These are phyloP conservation scores for Drosophila aff. DNA, from an alignment of 1,140 invertebrate genomes.

Conservation along the genomic window DNA sequence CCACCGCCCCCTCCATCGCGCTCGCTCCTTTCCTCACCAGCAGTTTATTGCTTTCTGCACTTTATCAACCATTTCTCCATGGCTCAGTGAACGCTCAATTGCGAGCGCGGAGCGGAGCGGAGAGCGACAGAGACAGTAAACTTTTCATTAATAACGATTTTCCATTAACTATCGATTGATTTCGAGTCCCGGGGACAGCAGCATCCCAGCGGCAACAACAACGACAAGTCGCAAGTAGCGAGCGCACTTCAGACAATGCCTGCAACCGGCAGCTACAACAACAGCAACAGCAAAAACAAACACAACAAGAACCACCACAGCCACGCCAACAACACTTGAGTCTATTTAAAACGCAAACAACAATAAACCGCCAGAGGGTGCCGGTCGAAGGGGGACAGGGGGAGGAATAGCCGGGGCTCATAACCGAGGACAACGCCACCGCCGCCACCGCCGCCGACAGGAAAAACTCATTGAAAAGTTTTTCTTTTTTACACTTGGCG, in stretches of 20 bases:
- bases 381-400: not conserved
- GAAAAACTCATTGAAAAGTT: slow-evolving; percentile 85
- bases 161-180: slow-evolving; percentile 85
- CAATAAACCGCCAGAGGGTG: slow-evolving; percentile 63
- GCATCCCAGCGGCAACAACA: slow-evolving; percentile 60
- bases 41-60: slow-evolving; percentile 69
- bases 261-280: slow-evolving; percentile 65
- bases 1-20: not conserved
- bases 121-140: slow-evolving; percentile 44
- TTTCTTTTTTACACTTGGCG: slow-evolving; percentile 81
- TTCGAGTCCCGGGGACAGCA: slow-evolving; percentile 70
- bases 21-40: slow-evolving; percentile 24
- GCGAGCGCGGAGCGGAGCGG: slow-evolving; percentile 15
- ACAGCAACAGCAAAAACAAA: slow-evolving; percentile 20
- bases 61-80: slow-evolving; percentile 79
- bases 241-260: slow-evolving; percentile 81
- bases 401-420: slow-evolving; percentile 52
- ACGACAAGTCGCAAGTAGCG: slow-evolving; percentile 61
- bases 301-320: slow-evolving; percentile 39
- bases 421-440: slow-evolving; percentile 63
- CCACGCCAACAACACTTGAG: slow-evolving; percentile 69
- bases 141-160: slow-evolving; percentile 85
- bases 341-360: slow-evolving; percentile 82
- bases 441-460: slow-evolving; percentile 56
- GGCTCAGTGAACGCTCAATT: slow-evolving; percentile 77